A percentile compares a stretch with the other conserved stretches of the same genome.
Evolutionary conservation across 2,888 invertebrate species (phyloP).

Genomic region (Troides oblongomaculatus): DNA sequence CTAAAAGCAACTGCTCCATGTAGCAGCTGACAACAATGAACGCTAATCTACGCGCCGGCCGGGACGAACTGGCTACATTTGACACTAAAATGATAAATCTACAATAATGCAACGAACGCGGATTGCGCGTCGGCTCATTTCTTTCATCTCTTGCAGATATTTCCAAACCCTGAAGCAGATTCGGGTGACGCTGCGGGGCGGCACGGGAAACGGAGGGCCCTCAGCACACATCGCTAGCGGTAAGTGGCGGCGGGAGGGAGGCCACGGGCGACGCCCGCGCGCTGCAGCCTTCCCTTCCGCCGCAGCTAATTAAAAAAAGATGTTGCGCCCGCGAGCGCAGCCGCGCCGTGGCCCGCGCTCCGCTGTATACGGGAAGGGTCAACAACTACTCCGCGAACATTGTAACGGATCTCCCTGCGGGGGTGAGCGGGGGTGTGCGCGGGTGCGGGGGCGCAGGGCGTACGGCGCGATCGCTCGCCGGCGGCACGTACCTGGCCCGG

Average conservation of each 20-base stretch:
- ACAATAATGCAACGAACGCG: neutral
- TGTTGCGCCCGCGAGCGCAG: conserved; percentile 42
- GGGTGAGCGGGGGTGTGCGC: neutral
- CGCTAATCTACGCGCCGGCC: conserved; percentile 6
- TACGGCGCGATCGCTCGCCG: conserved; percentile 4
- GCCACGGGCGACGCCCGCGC: conserved; percentile 4
- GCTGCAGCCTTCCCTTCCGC: conserved; percentile 17
- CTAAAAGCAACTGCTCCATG: conserved; percentile 32
- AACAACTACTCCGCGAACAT: too few species aligned
- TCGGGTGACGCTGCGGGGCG: conserved; percentile 58
- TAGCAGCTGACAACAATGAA: conserved; percentile 19
- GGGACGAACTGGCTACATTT: neutral
- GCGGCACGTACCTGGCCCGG: conserved; percentile 85
- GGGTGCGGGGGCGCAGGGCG: neutral
- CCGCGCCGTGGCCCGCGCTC: conserved; percentile 2
- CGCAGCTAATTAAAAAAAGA: conserved; percentile 10
- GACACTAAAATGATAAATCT: conserved; percentile 13
- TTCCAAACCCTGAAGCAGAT: conserved; percentile 52
- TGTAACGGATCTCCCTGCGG: neutral
- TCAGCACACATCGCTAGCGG: conserved; percentile 78
- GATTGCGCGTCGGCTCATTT: neutral
- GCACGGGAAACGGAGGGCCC: conserved; percentile 49
- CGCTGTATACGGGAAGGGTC: neutral
- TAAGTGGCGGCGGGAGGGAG: conserved; percentile 64
- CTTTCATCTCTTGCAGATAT: conserved; percentile 39